These are phyloP conservation scores for Pterois miles DNA, from an alignment of 2,797 vertebrate genomes.

Conservation along the genomic window DNA sequence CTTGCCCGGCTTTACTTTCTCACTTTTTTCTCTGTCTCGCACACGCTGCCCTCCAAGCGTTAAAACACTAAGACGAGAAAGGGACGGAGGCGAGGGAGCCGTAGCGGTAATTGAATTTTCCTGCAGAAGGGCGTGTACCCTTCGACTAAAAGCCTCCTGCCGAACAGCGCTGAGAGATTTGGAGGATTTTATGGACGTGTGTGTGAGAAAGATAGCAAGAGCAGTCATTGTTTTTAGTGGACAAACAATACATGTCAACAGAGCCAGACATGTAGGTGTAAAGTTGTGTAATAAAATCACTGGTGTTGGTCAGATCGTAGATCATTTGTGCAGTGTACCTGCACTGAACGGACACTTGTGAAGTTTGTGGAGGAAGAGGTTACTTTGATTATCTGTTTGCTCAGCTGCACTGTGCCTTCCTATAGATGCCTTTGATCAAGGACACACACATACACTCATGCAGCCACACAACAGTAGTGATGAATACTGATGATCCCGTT, in stretches of 20 bases:
- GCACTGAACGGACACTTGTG: constrained; percentile 1
- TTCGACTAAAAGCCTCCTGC: constrained; percentile 25
- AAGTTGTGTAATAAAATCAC: constrained; percentile 37
- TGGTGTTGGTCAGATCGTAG: constrained; percentile 4
- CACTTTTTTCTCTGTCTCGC: not conserved
- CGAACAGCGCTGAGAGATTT: constrained; percentile 10
- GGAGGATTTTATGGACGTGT: not conserved
- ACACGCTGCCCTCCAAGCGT: not conserved
- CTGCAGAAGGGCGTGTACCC: constrained; percentile 47
- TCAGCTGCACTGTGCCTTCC: constrained; percentile 53
- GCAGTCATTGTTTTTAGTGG: not conserved
- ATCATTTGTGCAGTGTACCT: not conserved
- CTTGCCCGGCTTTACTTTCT: not conserved
- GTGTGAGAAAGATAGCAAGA: not conserved
- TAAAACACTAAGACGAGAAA: constrained; percentile 3
- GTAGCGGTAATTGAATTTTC: constrained; percentile 28
- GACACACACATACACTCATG: not conserved
- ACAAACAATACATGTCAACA: not conserved
- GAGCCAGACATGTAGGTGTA: constrained; percentile 17
- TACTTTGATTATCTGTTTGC: constrained; percentile 68
- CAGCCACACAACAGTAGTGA: constrained; percentile 8
- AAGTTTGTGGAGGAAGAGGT: constrained; percentile 27
- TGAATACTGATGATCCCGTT: constrained; percentile 36
- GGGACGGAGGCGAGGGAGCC: not conserved
- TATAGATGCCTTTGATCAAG: constrained; percentile 60